Evolutionary conservation across 2,113 vertebrate genomes (phyloP).

Genomic region (Haemorhous mexicanus): DNA sequence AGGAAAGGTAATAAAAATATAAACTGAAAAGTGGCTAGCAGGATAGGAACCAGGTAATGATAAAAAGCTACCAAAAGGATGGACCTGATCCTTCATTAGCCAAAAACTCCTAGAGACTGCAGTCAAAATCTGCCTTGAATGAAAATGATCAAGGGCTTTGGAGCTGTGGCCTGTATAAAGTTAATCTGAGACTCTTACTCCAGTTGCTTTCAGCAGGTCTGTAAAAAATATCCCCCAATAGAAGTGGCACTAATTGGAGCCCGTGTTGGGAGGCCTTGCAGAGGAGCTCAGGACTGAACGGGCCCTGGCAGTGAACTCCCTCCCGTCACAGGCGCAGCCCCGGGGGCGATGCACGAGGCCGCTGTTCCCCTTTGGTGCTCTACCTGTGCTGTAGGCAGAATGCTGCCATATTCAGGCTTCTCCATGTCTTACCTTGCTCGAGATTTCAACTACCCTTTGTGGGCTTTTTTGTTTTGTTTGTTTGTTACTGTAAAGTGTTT

Average conservation of each 20-base stretch:
- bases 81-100: not conserved
- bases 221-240: not conserved
- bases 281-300: not conserved
- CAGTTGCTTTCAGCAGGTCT: slow-evolving; percentile 25
- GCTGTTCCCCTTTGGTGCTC: not conserved
- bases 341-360: not conserved
- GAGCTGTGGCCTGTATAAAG: not conserved
- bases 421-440: not conserved
- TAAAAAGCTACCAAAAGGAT: not conserved
- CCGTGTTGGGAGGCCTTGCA: not conserved
- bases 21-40: not conserved
- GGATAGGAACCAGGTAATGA: not conserved
- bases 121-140: slow-evolving; percentile 3
- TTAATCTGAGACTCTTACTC: slow-evolving; percentile 5
- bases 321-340: not conserved
- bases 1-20: not conserved
- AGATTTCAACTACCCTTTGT: not conserved
- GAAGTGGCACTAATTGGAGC: slow-evolving; percentile 32
- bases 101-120: not conserved
- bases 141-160: not conserved
- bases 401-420: not conserved
- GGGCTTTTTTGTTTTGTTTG: not conserved
- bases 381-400: not conserved
- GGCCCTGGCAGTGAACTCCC: not conserved
- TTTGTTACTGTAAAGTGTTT: not conserved